Conservation (phyloP, 2,797 vertebrate species). For the Channallabes apus region DNA sequence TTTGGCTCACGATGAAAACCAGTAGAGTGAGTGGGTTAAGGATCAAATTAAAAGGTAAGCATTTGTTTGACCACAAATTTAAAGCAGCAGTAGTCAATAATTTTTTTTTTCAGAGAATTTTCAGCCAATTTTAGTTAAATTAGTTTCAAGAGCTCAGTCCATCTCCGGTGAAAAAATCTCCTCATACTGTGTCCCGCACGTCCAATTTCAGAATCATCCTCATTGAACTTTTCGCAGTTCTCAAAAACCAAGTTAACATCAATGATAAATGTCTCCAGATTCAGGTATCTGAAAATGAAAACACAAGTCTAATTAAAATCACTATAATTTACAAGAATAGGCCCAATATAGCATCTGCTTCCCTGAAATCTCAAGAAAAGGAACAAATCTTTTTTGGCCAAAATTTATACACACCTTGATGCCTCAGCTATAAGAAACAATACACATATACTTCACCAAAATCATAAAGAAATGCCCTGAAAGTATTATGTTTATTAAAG, state of each 20-base stretch:
- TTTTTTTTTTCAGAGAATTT: background rate
- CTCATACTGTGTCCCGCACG: constrained; percentile 88
- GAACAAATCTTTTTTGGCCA: background rate
- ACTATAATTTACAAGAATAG: background rate
- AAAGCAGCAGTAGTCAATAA: constrained; percentile 12
- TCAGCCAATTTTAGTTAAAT: constrained; percentile 69
- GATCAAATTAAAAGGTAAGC: background rate
- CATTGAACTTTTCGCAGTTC: constrained; percentile 92
- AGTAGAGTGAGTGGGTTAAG: background rate
- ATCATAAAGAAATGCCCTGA: background rate
- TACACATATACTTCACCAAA: background rate
- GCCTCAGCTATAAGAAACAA: background rate
- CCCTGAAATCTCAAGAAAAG: background rate
- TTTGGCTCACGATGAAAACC: constrained; percentile 18
- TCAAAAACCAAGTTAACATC: constrained; percentile 90
- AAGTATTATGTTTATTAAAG: background rate
- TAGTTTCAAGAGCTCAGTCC: constrained; percentile 81
- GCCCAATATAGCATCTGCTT: background rate
- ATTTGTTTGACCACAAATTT: constrained; percentile 16
- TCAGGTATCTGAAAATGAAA: constrained; percentile 76
- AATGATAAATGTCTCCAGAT: constrained; percentile 83
- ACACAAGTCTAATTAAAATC: constrained; percentile 5
- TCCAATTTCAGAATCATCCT: constrained; percentile 88
- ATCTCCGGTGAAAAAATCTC: constrained; percentile 84
- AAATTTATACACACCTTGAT: background rate